Conservation (phyloP, 1,140 invertebrate genomes). For the Lanistes nyassanus region DNA sequence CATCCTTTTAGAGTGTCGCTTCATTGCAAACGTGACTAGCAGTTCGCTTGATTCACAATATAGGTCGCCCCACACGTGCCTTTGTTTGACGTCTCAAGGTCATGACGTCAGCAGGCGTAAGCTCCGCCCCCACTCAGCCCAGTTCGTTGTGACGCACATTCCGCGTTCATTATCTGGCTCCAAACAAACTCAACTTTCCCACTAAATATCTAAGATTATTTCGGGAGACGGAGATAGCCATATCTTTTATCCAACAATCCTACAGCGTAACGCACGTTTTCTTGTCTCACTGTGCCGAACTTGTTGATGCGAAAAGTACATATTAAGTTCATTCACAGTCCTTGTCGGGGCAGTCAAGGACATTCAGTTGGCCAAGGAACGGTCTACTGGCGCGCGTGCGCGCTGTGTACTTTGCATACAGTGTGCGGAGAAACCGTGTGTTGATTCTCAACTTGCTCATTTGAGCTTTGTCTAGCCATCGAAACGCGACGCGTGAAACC, state of each 20-base stretch:
- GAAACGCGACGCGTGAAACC: no score
- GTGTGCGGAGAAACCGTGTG: no score
- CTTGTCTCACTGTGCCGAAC: neutral
- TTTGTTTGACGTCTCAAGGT: constrained; percentile 43
- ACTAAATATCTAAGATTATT: neutral
- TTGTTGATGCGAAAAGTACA: neutral
- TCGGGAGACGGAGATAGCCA: neutral
- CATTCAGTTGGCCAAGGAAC: no score
- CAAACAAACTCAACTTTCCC: neutral
- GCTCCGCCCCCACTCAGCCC: constrained; percentile 28
- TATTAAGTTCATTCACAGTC: no score
- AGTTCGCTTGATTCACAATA: neutral
- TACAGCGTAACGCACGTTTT: neutral
- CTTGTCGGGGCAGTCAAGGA: no score
- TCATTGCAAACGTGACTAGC: neutral
- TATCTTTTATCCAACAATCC: neutral
- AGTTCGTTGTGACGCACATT: neutral
- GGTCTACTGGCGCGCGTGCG: no score
- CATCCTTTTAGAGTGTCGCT: neutral
- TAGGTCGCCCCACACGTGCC: constrained; percentile 29
- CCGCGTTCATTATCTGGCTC: neutral
- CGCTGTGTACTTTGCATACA: no score
- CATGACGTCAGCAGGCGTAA: constrained; percentile 36
- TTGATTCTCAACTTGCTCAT: no score
- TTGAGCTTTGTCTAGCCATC: no score